Conservation (phyloP, 2,797 vertebrate genomes). For the Percopsis omiscomaycus region DNA sequence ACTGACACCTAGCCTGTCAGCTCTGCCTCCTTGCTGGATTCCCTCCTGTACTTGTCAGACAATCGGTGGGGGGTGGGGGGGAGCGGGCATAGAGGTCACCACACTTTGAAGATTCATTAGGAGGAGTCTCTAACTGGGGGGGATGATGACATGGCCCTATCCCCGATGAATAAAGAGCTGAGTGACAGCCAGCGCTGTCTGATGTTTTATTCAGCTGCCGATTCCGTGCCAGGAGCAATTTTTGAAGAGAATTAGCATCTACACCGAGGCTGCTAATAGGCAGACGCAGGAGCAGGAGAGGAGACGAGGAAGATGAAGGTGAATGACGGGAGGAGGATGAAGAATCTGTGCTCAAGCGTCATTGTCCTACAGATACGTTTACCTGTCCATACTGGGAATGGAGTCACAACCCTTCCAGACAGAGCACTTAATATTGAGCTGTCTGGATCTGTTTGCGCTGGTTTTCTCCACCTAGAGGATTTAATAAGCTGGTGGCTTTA, state of each 20-base stretch:
- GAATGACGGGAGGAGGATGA: constrained; percentile 13
- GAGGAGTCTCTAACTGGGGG: constrained; percentile 39
- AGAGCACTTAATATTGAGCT: constrained; percentile 3
- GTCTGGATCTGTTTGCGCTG: constrained; percentile 21
- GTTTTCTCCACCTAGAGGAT: constrained; percentile 33
- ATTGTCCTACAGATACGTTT: constrained; percentile 3
- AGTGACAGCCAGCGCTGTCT: constrained; percentile 60
- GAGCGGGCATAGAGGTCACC: constrained; percentile 47
- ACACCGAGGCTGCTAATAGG: constrained; percentile 53
- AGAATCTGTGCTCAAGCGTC: constrained; percentile 26
- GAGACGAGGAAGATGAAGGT: constrained; percentile 11
- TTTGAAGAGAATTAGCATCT: constrained; percentile 33
- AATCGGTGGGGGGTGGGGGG: constrained; percentile 17
- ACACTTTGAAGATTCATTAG: constrained; percentile 55
- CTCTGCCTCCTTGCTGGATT: constrained; percentile 19
- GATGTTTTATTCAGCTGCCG: constrained; percentile 63
- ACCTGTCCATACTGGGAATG: constrained; percentile 21
- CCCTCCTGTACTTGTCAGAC: constrained; percentile 47
- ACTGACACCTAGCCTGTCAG: constrained; percentile 45
- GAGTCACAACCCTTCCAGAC: background rate
- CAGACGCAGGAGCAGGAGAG: constrained; percentile 39
- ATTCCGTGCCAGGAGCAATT: constrained; percentile 30
- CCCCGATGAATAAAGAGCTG: constrained; percentile 54
- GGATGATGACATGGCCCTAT: constrained; percentile 63
- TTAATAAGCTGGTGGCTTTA: constrained; percentile 43